These are phyloP conservation scores for Cyprinus carpio DNA, from an alignment of 2,113 vertebrate species.

Conservation along the genomic window DNA sequence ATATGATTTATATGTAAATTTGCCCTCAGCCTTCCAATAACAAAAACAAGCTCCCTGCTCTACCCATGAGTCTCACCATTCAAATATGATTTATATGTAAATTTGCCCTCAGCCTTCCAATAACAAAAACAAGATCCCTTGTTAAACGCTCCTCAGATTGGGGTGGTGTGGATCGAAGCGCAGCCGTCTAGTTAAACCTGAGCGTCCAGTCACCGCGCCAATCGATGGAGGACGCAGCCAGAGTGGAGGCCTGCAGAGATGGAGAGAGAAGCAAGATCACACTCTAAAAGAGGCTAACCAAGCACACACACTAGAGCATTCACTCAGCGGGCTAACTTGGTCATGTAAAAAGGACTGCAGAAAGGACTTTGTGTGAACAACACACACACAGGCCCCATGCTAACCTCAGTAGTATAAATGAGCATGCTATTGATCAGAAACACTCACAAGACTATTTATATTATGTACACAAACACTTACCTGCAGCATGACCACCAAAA, in stretches of 20 bases:
- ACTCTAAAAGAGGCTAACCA: neutral
- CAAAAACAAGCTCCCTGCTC: neutral
- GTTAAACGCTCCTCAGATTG: slow-evolving; percentile 51
- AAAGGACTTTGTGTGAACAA: neutral
- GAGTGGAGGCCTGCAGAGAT: slow-evolving; percentile 55
- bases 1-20: slow-evolving; percentile 19
- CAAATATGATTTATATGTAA: neutral
- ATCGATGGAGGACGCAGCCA: slow-evolving; percentile 42
- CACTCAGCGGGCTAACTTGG: neutral
- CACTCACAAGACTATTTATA: slow-evolving; percentile 3
- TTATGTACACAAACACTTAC: neutral
- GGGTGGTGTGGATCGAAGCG: slow-evolving; percentile 39
- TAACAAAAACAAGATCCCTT: neutral
- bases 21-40: neutral
- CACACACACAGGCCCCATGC: neutral
- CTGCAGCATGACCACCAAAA: neutral
- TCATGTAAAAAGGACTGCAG: neutral
- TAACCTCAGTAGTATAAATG: neutral
- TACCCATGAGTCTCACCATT: neutral
- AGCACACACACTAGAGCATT: slow-evolving; percentile 2
- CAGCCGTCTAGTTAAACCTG: slow-evolving; percentile 56
- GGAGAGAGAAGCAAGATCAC: slow-evolving; percentile 31
- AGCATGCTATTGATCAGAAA: neutral
- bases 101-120: neutral
- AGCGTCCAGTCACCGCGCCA: neutral